A percentile compares a stretch with the other conserved stretches of the same genome.
Conservation (phyloP, 2,797 vertebrate species). For the Acipenser ruthenus region DNA sequence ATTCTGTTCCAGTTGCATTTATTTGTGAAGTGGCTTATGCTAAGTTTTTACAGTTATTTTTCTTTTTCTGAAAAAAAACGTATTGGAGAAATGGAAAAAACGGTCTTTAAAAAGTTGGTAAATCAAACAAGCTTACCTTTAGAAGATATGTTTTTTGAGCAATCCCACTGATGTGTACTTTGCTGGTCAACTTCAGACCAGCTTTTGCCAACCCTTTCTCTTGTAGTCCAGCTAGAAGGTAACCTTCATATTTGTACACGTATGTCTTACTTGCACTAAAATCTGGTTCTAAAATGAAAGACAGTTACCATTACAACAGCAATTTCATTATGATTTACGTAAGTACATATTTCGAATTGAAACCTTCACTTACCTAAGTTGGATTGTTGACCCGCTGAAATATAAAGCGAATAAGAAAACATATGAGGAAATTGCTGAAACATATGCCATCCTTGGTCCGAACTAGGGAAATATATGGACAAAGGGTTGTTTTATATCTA, state of each 20-base stretch:
- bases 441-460: too few relatives aligned
- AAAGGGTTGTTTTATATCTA: too few relatives aligned
- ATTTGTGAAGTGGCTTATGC: neutral
- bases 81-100: too few relatives aligned
- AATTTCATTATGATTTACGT: too few relatives aligned
- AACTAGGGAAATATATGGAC: too few relatives aligned
- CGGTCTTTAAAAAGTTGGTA: too few relatives aligned
- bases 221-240: slow-evolving; percentile 53
- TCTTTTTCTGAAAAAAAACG: too few relatives aligned
- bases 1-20: neutral
- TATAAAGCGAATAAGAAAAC: slow-evolving; percentile 7
- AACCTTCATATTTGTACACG: slow-evolving; percentile 60
- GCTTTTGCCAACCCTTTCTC: slow-evolving; percentile 60
- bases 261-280: slow-evolving; percentile 50
- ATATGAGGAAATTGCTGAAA: too few relatives aligned
- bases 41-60: neutral
- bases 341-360: too few relatives aligned
- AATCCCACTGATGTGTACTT: slow-evolving; percentile 54
- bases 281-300: slow-evolving; percentile 43
- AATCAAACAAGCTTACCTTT: slow-evolving; percentile 46
- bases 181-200: slow-evolving; percentile 64
- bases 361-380: slow-evolving; percentile 45
- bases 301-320: neutral
- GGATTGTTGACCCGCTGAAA: slow-evolving; percentile 40
- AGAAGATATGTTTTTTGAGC: slow-evolving; percentile 48